Base-by-base conservation (phyloP, 2,888 invertebrate genomes). In the Stenurella melanura region DNA sequence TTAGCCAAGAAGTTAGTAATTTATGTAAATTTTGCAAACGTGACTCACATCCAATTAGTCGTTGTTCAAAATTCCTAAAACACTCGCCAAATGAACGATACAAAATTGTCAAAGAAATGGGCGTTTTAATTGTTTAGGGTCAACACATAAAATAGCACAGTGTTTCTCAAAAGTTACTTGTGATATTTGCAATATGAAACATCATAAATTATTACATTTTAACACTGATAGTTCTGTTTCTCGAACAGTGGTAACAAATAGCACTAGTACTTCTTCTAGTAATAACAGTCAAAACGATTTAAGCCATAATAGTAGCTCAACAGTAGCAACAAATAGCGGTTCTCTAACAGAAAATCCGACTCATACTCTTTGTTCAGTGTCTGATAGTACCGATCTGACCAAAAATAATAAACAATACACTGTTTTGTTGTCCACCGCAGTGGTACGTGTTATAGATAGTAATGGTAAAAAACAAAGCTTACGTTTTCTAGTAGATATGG, bases 311-410 rank as follows among this genome's bases (percentile, higher is more conserved):
- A n/a, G n/a, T n/a, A n/a, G n/a, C n/a, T n/a, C n/a, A n/a, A 38
- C 7, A 17, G 19, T 17, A 30, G 11, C n/a, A n/a, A n/a, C 34
- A 26, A 60, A 60, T 60, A 21, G 18, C 6, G 19, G 4, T 63
- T 10, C 17, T 63, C n/a, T 4, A 17, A 17, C 38, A 11, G 63
- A 63, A 38, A n/a, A 63, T 63, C n/a, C n/a, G n/a, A n/a, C 19
- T 18, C 34, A 34, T 18, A 38, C 38, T 63, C 63, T 63, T 63
- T 63, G 34, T 63, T 38, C 63, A 38, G 18, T 38, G n/a, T n/a
- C 17, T 7, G 38, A 38, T 38, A 38, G 34, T 63, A 38, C n/a
- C 0, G 34, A 21, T 11, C 10, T 38, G 18, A 17, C n/a, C 9
- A 34, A 38, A 38, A 34, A 34, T 63, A 0, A 12, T n/a, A 4